A percentile compares a stretch with the other conserved stretches of the same genome.
These are phyloP conservation scores for Cenopis cana DNA, from an alignment of 2,888 invertebrate species.

Conservation along the genomic window DNA sequence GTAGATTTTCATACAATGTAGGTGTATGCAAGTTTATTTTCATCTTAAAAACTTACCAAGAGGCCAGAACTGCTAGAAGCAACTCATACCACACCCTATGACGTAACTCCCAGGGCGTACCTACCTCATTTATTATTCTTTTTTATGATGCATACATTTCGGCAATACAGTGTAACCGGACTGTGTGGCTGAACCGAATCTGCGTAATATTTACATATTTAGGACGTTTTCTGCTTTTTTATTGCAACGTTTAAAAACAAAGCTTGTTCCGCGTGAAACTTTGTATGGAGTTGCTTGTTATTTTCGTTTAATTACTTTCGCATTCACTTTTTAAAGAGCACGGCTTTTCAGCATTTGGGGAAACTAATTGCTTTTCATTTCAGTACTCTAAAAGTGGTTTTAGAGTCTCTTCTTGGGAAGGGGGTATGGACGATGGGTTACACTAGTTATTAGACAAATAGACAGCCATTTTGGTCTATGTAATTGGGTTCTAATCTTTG, in stretches of 20 bases:
- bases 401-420: background rate
- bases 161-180: slow-evolving; percentile 53
- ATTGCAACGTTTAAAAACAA: slow-evolving; percentile 37
- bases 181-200: slow-evolving; percentile 53
- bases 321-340: slow-evolving; percentile 11
- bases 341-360: background rate
- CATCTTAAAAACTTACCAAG: slow-evolving; percentile 1
- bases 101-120: slow-evolving; percentile 50
- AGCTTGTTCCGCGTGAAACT: slow-evolving; percentile 30
- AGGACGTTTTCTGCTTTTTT: slow-evolving; percentile 47
- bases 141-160: slow-evolving; percentile 61
- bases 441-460: too few relatives aligned
- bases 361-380: slow-evolving; percentile 6
- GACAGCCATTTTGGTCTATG: too few relatives aligned
- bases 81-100: slow-evolving; percentile 33
- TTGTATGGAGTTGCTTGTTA: slow-evolving; percentile 31
- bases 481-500: too few relatives aligned
- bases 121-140: slow-evolving; percentile 59
- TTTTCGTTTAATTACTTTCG: slow-evolving; percentile 31
- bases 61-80: slow-evolving; percentile 13
- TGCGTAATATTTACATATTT: slow-evolving; percentile 56
- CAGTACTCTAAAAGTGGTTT: background rate
- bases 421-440: too few relatives aligned
- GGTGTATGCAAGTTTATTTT: background rate
- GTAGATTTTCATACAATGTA: background rate